These are phyloP conservation scores for Trididemnum miniatum DNA, from an alignment of 23 tunicate genomes.

Conservation along the genomic window DNA sequence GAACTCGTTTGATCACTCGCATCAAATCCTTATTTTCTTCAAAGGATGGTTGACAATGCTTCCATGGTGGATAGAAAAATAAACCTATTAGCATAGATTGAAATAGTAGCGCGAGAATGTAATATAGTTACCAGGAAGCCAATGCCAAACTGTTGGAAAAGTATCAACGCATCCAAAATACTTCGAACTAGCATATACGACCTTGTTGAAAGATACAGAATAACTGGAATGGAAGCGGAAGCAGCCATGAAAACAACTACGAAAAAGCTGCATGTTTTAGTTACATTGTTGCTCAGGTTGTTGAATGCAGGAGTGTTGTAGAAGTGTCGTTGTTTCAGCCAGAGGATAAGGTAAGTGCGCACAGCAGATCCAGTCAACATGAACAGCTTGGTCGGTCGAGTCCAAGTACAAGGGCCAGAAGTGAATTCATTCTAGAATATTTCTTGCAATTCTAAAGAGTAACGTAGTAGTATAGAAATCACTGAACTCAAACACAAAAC, in stretches of 20 bases:
- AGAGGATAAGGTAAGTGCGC: conserved; percentile 55
- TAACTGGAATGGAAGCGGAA: too few species aligned
- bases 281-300: conserved; percentile 19
- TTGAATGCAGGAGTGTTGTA: conserved; percentile 37
- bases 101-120: too few species aligned
- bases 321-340: conserved; percentile 72
- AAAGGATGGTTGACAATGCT: too few species aligned
- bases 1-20: too few species aligned
- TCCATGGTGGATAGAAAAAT: too few species aligned
- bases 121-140: too few species aligned
- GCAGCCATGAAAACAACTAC: conserved; percentile 65
- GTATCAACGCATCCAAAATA: too few species aligned
- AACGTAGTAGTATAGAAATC: background rate
- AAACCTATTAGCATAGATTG: too few species aligned
- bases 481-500: background rate
- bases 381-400: conserved; percentile 34
- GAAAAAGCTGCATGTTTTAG: conserved; percentile 29
- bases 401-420: conserved; percentile 30
- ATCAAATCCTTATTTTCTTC: too few species aligned
- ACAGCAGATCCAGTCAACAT: conserved; percentile 43
- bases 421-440: background rate
- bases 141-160: too few species aligned
- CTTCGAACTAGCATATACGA: too few species aligned
- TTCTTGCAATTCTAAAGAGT: background rate
- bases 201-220: too few species aligned